phyloP scores from a whole-genome alignment of 1,140 invertebrate genomes.

The Rhagoletis pomonella region DNA sequence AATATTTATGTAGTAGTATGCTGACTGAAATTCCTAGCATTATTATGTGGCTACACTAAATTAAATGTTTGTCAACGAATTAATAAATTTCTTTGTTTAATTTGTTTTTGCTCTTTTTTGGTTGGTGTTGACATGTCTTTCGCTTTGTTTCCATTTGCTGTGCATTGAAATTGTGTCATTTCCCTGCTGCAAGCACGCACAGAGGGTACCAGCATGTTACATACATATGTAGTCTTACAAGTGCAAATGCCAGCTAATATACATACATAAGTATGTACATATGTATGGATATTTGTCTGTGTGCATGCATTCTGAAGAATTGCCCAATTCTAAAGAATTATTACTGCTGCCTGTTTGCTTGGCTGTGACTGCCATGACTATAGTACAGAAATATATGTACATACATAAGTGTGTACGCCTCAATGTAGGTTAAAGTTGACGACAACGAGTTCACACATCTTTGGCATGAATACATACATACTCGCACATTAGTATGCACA shows the following conservation, averaged over 20 bases:
- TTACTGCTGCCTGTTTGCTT: background rate
- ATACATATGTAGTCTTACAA: background rate
- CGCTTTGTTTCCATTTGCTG: background rate
- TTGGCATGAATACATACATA: background rate
- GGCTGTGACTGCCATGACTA: background rate
- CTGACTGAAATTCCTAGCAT: background rate
- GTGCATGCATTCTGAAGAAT: conserved; percentile 1
- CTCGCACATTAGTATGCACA: background rate
- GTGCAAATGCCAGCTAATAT: background rate
- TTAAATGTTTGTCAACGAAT: conserved; percentile 44
- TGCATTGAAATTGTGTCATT: conserved; percentile 1
- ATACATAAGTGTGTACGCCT: background rate
- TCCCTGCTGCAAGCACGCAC: background rate
- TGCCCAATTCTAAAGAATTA: conserved; percentile 36
- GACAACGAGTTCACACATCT: conserved; percentile 5
- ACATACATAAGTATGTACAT: background rate
- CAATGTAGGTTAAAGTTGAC: conserved; percentile 38
- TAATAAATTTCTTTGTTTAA: conserved; percentile 45
- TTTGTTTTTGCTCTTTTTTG: background rate
- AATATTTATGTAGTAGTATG: too few relatives aligned
- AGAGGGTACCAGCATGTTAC: background rate
- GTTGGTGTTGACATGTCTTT: conserved; percentile 13
- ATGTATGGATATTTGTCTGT: background rate
- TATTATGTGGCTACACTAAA: background rate
- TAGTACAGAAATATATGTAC: background rate